Evolutionary conservation across 2,888 invertebrate species (phyloP).

Genomic region (Rhodophaea formosa): DNA sequence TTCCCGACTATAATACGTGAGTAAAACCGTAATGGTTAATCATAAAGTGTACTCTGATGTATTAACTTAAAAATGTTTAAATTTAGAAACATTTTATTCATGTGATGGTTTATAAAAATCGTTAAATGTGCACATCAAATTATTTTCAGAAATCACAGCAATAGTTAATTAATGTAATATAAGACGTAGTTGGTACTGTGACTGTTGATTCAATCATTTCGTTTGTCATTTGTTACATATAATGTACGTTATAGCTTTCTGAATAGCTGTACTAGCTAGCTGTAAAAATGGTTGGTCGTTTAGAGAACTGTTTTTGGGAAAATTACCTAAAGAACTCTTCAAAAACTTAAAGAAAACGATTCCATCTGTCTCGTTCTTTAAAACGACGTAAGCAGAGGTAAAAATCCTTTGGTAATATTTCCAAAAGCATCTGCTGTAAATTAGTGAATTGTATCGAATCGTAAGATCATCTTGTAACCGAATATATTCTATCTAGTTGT

Average conservation of each 20-base stretch:
- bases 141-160: slow-evolving; percentile 7
- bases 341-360: too few species aligned
- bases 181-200: slow-evolving; percentile 26
- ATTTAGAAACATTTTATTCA: neutral
- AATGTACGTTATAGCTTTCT: slow-evolving; percentile 48
- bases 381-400: neutral
- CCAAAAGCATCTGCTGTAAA: slow-evolving; percentile 19
- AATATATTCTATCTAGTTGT: slow-evolving; percentile 67
- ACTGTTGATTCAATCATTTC: slow-evolving; percentile 39
- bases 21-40: too few species aligned
- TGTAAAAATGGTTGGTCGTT: slow-evolving; percentile 32
- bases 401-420: slow-evolving; percentile 9
- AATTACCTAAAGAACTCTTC: slow-evolving; percentile 21
- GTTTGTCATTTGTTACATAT: slow-evolving; percentile 33
- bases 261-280: slow-evolving; percentile 50
- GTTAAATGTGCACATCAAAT: neutral
- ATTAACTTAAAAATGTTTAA: slow-evolving; percentile 6
- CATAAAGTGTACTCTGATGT: neutral
- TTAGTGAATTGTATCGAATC: slow-evolving; percentile 43
- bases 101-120: neutral
- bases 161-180: slow-evolving; percentile 14
- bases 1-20: too few species aligned
- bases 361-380: too few species aligned
- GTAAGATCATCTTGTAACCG: slow-evolving; percentile 53
- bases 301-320: slow-evolving; percentile 20